Base-by-base conservation (phyloP, 2,113 vertebrate species). In the Sceloporus undulatus region DNA sequence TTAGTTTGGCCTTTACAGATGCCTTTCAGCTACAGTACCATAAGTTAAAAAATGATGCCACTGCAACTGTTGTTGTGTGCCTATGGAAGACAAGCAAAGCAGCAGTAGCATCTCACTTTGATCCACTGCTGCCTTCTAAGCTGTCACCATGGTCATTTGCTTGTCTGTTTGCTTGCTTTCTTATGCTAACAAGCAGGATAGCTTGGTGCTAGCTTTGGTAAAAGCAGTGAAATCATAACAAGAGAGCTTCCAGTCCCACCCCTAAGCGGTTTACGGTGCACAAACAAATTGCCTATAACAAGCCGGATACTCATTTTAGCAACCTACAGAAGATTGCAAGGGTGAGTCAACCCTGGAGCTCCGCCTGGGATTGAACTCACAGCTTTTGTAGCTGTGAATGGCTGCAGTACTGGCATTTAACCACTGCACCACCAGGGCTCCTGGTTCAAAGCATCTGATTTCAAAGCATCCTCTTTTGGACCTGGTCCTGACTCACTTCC, bases 1-100 rank as follows among this genome's bases (percentile, higher is more conserved):
- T 73, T 92, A 80, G 11, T 82, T 79, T 87, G 34, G 21, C 81
- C 87, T 76, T 82, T 0, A 13, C 42, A 29, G 85, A 91, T 75
- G 77, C 21, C 59, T 54, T 29, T 59, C 16, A 66, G 48, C 68
- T n/a, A 48, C 68, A 73, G 16, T 66, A 38, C 59, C 38, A 56
- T 56, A 74, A 74, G 11, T 29, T 5, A 9, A 78, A 21, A 71
- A 21, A 25, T 56, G 42, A 38, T 56, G 42, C 29, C 42, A 54
- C 29, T 70, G 29, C 18, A 70, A 65, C 29, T n/a, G n/a, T n/a
- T n/a, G n/a, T n/a, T n/a, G n/a, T n/a, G n/a, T n/a, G n/a, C 68
- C 10, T 23, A 5, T 34, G 40, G 5, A 82, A 74, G 54, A 34
- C 13, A 38, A 82, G n/a, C 4, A 66, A 27, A 9, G 23, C 5